Conservation (phyloP, 2,888 invertebrate genomes). For the Sinohyriopsis cumingii region DNA sequence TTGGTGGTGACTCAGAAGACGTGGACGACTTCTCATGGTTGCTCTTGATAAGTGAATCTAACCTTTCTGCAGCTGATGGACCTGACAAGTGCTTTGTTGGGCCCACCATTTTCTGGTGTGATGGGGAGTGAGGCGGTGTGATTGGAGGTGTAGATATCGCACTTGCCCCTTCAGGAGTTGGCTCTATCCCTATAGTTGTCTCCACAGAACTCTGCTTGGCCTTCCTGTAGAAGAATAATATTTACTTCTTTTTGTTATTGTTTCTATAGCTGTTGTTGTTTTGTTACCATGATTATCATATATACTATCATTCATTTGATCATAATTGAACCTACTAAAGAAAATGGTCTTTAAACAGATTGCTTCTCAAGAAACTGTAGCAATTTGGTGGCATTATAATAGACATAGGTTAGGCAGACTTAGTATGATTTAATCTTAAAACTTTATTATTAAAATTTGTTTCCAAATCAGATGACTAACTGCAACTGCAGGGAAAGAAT, state of each 20-base stretch:
- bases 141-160: constrained; percentile 18
- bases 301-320: no score
- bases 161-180: constrained; percentile 21
- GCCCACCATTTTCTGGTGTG: constrained; percentile 60
- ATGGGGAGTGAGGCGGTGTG: constrained; percentile 16
- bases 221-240: constrained; percentile 6
- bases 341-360: no score
- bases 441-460: no score
- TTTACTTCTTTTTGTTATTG: background rate
- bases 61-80: constrained; percentile 75
- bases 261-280: no score
- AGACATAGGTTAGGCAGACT: no score
- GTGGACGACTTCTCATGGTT: constrained; percentile 34
- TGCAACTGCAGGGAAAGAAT: no score
- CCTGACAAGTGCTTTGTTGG: constrained; percentile 68
- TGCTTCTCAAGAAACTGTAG: no score
- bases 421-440: no score
- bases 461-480: no score
- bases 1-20: constrained; percentile 11
- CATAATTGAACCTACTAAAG: no score
- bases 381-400: no score
- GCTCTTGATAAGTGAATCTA: constrained; percentile 86
- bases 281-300: no score
- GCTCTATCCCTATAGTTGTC: constrained; percentile 36
- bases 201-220: constrained; percentile 20